phyloP scores from a whole-genome alignment of 2,797 vertebrate species.

The Myripristis jacobus region DNA sequence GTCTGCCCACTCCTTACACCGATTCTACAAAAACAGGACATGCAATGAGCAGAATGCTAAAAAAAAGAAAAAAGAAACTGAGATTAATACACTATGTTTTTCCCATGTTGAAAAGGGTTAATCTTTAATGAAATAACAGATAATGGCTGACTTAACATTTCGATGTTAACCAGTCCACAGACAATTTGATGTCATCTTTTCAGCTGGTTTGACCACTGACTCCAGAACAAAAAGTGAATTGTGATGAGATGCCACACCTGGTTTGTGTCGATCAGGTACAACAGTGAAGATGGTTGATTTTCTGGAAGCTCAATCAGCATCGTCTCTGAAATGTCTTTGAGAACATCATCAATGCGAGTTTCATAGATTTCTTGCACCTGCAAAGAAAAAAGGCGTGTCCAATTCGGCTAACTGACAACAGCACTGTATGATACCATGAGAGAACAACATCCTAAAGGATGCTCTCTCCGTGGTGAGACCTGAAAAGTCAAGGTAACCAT shows the following conservation, averaged over 20 bases:
- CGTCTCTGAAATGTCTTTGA: constrained; percentile 84
- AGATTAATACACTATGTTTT: no score
- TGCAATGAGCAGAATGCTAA: background rate
- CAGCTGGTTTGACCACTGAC: background rate
- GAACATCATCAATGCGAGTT: constrained; percentile 79
- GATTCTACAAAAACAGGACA: constrained; percentile 69
- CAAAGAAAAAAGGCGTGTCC: constrained; percentile 15
- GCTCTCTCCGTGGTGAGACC: no score
- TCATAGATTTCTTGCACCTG: constrained; percentile 84
- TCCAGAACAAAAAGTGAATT: no score
- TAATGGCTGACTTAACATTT: background rate
- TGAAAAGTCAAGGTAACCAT: no score
- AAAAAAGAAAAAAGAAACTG: background rate
- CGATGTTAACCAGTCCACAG: no score
- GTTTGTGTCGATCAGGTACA: constrained; percentile 81
- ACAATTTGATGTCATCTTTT: background rate
- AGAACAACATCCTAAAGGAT: background rate
- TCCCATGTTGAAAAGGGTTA: background rate
- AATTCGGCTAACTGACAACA: background rate
- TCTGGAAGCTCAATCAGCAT: constrained; percentile 82
- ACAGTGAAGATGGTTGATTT: constrained; percentile 63
- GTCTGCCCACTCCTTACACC: constrained; percentile 79
- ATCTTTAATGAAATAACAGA: background rate
- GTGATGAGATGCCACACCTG: constrained; percentile 71
- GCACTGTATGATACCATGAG: background rate